Evolutionary conservation across 37 sponge, comb jelly and placozoan genomes (phyloP).

Genomic region (Chondrilla cf. caribensis): DNA sequence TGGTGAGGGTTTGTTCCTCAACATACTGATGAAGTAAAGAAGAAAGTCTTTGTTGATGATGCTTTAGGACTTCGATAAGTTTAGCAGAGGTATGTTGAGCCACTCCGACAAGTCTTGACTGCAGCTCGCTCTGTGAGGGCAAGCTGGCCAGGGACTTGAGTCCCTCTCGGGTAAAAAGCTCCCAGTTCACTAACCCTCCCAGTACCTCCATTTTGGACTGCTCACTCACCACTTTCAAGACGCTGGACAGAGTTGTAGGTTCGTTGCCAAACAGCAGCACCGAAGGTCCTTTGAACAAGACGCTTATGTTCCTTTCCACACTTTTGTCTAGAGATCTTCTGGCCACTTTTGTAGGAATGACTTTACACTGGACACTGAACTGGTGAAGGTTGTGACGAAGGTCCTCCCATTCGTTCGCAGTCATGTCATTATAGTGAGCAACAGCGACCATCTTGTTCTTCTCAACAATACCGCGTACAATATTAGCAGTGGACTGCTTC

Average conservation of each 20-base stretch:
- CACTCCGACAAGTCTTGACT: slow-evolving; percentile 16
- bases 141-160: slow-evolving; percentile 33
- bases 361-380: slow-evolving; percentile 25
- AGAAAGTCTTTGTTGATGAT: slow-evolving; percentile 4
- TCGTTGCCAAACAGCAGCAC: slow-evolving; percentile 33
- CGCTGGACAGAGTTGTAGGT: background rate
- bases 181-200: slow-evolving; percentile 51
- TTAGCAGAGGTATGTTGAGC: slow-evolving; percentile 1
- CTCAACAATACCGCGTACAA: slow-evolving; percentile 28
- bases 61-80: slow-evolving; percentile 1
- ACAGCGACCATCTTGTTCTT: slow-evolving; percentile 29
- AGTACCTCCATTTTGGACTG: slow-evolving; percentile 47
- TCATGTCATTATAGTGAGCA: slow-evolving; percentile 54
- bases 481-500: slow-evolving; percentile 26
- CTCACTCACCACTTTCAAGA: background rate
- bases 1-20: background rate
- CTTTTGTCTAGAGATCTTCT: slow-evolving; percentile 28
- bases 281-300: slow-evolving; percentile 39
- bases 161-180: slow-evolving; percentile 37
- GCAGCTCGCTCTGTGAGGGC: slow-evolving; percentile 16
- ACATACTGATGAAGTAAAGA: background rate
- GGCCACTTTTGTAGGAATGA: slow-evolving; percentile 47
- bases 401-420: slow-evolving; percentile 40
- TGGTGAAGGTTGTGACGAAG: slow-evolving; percentile 29
- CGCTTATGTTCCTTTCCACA: slow-evolving; percentile 28